A percentile compares a stretch with the other conserved stretches of the same genome.
phyloP scores from a whole-genome alignment of 2,888 invertebrate species.

The Lutraria lutraria region DNA sequence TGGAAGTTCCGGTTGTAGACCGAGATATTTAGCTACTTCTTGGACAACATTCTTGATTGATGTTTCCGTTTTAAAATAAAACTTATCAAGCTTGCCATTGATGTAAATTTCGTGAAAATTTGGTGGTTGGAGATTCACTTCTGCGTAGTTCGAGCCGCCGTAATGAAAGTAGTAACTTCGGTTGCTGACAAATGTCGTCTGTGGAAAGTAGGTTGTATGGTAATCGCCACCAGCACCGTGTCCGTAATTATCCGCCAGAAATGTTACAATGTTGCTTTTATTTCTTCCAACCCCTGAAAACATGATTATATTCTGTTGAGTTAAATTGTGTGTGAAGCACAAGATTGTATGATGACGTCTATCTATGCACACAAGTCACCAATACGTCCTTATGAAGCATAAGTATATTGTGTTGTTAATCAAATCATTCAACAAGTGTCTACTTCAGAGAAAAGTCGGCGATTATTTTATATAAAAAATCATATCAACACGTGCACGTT shows the following conservation, averaged over 20 bases:
- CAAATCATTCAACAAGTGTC: too few relatives aligned
- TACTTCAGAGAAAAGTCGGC: too few relatives aligned
- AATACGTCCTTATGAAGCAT: too few relatives aligned
- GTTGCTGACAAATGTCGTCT: conserved; percentile 80
- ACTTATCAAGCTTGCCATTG: conserved; percentile 58
- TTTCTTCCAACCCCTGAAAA: conserved; percentile 83
- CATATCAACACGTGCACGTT: too few relatives aligned
- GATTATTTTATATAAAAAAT: too few relatives aligned
- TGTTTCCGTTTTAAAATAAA: conserved; percentile 69
- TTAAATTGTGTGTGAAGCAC: not conserved
- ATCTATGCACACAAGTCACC: too few relatives aligned
- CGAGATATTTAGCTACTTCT: conserved; percentile 65
- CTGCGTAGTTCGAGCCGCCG: conserved; percentile 75
- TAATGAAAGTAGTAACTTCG: conserved; percentile 80
- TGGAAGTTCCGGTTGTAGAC: conserved; percentile 78
- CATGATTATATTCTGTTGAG: not conserved
- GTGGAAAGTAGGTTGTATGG: conserved; percentile 83
- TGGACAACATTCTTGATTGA: conserved; percentile 62
- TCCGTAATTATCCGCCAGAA: conserved; percentile 72
- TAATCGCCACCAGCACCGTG: conserved; percentile 78
- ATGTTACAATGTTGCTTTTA: conserved; percentile 79
- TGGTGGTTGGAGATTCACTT: conserved; percentile 76
- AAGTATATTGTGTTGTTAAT: too few relatives aligned
- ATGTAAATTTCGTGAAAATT: conserved; percentile 78
- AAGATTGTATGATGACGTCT: too few relatives aligned